Conservation (phyloP, 2,797 vertebrate genomes). For the Notolabrus celidotus region DNA sequence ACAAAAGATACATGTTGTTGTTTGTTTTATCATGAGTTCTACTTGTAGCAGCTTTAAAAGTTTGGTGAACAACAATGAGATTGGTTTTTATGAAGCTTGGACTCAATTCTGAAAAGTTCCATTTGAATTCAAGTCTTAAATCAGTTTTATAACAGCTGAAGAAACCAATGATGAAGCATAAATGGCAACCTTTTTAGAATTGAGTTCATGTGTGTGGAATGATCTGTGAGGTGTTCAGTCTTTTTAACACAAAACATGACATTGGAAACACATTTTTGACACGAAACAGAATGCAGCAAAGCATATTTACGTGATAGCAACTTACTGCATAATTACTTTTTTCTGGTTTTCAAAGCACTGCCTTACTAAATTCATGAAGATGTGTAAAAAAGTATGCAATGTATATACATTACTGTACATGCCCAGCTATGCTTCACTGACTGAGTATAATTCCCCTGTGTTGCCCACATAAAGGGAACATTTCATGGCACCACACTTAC, state of each 20-base stretch:
- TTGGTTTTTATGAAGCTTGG: conserved; percentile 41
- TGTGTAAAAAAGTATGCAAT: neutral
- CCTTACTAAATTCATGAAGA: neutral
- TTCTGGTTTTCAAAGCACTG: neutral
- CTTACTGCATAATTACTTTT: neutral
- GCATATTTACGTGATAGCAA: neutral
- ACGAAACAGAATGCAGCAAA: neutral
- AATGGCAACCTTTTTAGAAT: conserved; percentile 37
- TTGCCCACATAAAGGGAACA: conserved; percentile 27
- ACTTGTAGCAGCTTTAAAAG: conserved; percentile 71
- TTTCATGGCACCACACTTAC: conserved; percentile 85
- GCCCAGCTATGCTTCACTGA: neutral
- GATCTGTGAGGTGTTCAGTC: conserved; percentile 16
- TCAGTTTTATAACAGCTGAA: no score
- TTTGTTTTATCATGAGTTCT: neutral
- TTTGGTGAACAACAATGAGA: conserved; percentile 44
- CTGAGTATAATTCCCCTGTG: conserved; percentile 11
- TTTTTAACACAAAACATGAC: neutral
- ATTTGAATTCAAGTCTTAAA: neutral
- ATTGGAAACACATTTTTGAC: neutral
- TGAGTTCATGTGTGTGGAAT: conserved; percentile 53
- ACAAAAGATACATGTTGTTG: neutral
- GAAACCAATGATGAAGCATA: neutral
- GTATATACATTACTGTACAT: neutral
- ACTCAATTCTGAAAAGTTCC: conserved; percentile 57